These are phyloP conservation scores for Lissonota sp. DNA, from an alignment of 2,888 invertebrate genomes.

Conservation along the genomic window DNA sequence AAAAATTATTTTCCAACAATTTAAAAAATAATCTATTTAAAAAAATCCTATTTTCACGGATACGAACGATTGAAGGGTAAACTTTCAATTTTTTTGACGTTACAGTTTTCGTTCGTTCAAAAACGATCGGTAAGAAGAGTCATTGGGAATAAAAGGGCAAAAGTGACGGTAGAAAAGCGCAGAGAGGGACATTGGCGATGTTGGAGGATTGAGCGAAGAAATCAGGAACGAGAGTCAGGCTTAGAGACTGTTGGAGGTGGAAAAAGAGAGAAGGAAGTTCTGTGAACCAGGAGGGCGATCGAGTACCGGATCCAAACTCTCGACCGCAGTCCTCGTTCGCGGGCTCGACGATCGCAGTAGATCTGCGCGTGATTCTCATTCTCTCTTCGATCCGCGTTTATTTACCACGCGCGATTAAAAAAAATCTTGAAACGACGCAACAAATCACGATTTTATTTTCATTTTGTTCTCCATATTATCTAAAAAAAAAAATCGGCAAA, in stretches of 20 bases:
- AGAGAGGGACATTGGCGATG: neutral
- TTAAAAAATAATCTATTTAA: neutral
- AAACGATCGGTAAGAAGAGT: neutral
- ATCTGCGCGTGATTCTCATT: slow-evolving; percentile 18
- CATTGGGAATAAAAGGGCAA: slow-evolving; percentile 36
- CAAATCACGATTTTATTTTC: neutral
- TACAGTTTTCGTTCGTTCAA: neutral
- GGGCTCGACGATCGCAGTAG: slow-evolving; percentile 63
- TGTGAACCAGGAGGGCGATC: slow-evolving; percentile 72
- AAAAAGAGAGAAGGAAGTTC: slow-evolving; percentile 72
- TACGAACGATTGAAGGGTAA: neutral
- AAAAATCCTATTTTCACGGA: neutral
- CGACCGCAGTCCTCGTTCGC: slow-evolving; percentile 72
- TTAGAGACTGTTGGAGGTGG: slow-evolving; percentile 53
- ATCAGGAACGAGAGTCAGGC: slow-evolving; percentile 36
- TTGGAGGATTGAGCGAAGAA: slow-evolving; percentile 36
- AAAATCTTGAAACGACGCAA: slow-evolving; percentile 30
- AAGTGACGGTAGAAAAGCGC: slow-evolving; percentile 35
- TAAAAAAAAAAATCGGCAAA: neutral
- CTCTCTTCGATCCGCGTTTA: slow-evolving; percentile 13
- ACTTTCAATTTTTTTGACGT: neutral
- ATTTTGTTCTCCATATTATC: neutral
- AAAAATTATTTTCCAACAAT: too few species aligned
- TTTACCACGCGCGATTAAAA: neutral
- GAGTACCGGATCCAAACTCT: slow-evolving; percentile 70